These are phyloP conservation scores for Hypocryptadius cinnamomeus DNA, from an alignment of 2,113 vertebrate genomes.

Conservation along the genomic window DNA sequence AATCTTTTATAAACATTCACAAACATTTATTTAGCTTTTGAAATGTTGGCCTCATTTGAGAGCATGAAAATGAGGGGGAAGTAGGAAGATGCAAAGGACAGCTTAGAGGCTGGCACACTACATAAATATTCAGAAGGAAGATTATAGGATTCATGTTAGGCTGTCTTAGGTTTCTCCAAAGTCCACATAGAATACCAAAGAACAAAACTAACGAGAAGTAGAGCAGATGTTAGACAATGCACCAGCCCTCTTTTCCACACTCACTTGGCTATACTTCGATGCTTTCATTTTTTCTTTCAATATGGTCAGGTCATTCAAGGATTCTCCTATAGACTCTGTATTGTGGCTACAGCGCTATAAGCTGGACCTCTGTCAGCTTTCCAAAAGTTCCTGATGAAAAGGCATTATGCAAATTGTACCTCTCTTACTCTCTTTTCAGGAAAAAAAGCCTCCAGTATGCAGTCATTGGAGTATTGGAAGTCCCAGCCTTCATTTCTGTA, in stretches of 20 bases:
- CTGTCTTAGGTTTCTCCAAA: constrained; percentile 83
- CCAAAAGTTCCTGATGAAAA: constrained; percentile 92
- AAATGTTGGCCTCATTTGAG: constrained; percentile 79
- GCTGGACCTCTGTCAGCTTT: constrained; percentile 81
- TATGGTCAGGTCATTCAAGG: constrained; percentile 85
- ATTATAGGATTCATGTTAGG: constrained; percentile 82
- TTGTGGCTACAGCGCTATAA: constrained; percentile 81
- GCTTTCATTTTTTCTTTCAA: constrained; percentile 82
- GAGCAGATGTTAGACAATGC: constrained; percentile 87
- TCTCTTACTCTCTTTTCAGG: constrained; percentile 80
- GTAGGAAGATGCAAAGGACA: constrained; percentile 77
- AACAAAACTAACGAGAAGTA: constrained; percentile 87
- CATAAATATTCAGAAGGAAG: constrained; percentile 91
- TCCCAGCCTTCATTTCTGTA: constrained; percentile 86
- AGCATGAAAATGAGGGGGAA: constrained; percentile 77
- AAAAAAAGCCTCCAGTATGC: constrained; percentile 75
- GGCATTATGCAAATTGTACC: constrained; percentile 98
- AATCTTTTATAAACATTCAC: constrained; percentile 83
- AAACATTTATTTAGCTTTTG: constrained; percentile 88
- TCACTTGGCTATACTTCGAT: constrained; percentile 78
- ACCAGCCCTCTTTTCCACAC: constrained; percentile 78
- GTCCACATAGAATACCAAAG: constrained; percentile 81
- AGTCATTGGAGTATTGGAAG: constrained; percentile 81
- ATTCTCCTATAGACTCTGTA: constrained; percentile 83
- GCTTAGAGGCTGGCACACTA: constrained; percentile 79